Conservation (phyloP, 2,888 invertebrate genomes). For the Agrotis exclamationis region DNA sequence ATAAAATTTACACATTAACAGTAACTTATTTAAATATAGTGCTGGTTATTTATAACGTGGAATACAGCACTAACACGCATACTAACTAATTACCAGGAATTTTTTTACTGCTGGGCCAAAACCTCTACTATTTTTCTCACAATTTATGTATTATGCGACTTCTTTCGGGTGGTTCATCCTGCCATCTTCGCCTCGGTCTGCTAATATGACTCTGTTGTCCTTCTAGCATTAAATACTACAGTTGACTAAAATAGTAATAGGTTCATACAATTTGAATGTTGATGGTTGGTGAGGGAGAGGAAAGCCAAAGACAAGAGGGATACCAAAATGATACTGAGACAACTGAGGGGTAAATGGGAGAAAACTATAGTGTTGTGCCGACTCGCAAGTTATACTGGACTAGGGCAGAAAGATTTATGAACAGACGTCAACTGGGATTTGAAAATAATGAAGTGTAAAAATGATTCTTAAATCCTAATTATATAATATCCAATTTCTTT, state of each 20-base stretch:
- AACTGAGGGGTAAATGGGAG: no score
- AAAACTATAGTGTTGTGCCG: no score
- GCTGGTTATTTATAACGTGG: slow-evolving; percentile 12
- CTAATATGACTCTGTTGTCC: not conserved
- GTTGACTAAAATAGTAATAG: no score
- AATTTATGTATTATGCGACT: not conserved
- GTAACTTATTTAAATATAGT: slow-evolving; percentile 24
- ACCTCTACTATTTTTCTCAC: no score
- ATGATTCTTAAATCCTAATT: not conserved
- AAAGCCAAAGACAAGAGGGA: no score
- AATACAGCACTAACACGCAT: slow-evolving; percentile 14
- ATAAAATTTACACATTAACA: slow-evolving; percentile 35
- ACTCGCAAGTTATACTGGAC: no score
- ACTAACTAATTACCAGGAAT: not conserved
- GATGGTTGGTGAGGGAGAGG: no score
- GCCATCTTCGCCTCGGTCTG: not conserved
- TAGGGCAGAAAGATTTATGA: no score
- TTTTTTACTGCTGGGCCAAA: not conserved
- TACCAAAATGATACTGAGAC: no score
- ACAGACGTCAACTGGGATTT: no score
- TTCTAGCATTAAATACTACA: no score
- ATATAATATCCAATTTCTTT: not conserved
- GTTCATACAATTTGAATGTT: no score
- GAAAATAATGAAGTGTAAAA: not conserved
- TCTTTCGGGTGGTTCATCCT: not conserved